These are phyloP conservation scores for Cochlearius cochlearius DNA, from an alignment of 2,113 vertebrate genomes.

Conservation along the genomic window DNA sequence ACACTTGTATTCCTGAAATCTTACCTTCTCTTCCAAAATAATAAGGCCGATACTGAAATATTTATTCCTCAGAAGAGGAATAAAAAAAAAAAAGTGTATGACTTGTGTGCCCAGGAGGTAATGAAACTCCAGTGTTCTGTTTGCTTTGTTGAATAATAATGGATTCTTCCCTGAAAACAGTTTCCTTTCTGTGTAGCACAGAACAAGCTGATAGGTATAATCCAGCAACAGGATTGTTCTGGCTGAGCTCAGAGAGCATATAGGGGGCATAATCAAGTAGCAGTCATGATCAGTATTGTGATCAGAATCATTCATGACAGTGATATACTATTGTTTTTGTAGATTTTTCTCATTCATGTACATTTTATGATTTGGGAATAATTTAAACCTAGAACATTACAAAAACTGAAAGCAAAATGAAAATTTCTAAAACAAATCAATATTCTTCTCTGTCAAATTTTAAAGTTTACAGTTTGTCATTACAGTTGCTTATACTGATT, in stretches of 20 bases:
- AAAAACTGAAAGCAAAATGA: neutral
- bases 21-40: neutral
- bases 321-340: neutral
- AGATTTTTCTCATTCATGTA: neutral
- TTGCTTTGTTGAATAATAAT: neutral
- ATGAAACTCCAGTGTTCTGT: neutral
- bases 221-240: neutral
- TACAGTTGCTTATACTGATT: neutral
- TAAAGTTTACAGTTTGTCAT: neutral
- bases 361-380: neutral
- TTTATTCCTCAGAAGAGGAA: neutral
- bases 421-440: neutral
- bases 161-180: neutral
- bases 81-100: neutral
- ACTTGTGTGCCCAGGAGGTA: neutral
- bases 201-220: neutral
- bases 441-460: neutral
- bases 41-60: neutral
- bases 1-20: neutral
- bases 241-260: neutral
- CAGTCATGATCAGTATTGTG: neutral
- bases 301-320: rapidly evolving
- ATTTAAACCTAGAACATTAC: neutral
- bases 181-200: neutral
- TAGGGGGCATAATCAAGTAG: neutral